Evolutionary conservation across 2,797 vertebrate genomes (phyloP), one percentile per base, ranked within the genome.

Genomic region (Petrocephalus schoutedeni): DNA sequence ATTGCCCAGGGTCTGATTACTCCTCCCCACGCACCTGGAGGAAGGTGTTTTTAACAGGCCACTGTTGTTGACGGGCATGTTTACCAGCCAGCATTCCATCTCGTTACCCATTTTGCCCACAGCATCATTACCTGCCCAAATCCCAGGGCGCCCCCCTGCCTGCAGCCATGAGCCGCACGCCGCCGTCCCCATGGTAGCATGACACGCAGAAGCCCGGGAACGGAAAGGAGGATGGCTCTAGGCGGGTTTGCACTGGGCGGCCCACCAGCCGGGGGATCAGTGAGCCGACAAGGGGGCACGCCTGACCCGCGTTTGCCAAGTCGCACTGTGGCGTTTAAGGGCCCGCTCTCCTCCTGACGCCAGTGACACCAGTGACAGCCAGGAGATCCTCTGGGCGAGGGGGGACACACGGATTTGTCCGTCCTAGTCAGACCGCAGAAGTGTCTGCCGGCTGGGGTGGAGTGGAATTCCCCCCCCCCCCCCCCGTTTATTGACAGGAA

Each of bases 71-170:
- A 95, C 92, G 91, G 83, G 21, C 92, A 92, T 93, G 94, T 95
- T 96, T 94, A 93, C 93, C 91, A 92, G 91, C 91, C 92, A 92
- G 93, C 90, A 32, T 90, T 80, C 90, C 88, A 90, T 45, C 3
- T 92, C 91, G 74, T 93, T 95, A 92, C 92, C 91, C 94, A 95
- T 94, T 93, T 95, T 94, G 94, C 94, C 92, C 41, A 91, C 12
- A 80, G 93, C 93, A 93, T 91, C 94, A 92, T 94, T 93, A 92
- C 93, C 94, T 16, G 91, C 89, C 90, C 86, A 92, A 93, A 91
- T 94, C 93, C 92, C 82, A 10, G 28, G 58, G 28, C 77, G 32
- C 88, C 67, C 58, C 58, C 85, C 12, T 67, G 21, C 71, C 67
- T 74, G 67, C 10, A 2, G 6, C 88, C 19, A 61, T 86, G 82